Evolutionary conservation across 2,888 invertebrate genomes (phyloP), one percentile per base, ranked within the genome.

Genomic region (Endotricha flammealis): DNA sequence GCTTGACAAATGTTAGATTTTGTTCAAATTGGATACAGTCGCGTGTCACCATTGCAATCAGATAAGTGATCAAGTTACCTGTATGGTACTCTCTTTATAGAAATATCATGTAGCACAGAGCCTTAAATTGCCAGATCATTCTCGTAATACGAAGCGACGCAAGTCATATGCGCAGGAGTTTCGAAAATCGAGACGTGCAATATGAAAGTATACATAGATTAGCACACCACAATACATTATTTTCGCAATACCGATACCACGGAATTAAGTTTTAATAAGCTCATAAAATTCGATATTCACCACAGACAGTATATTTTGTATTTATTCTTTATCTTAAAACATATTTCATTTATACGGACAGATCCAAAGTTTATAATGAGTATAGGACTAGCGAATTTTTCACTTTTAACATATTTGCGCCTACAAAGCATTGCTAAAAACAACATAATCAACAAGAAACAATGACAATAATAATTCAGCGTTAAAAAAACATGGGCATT

Each of bases 231-330:
- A 53, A 50, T 54, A 57, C 50, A 56, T 53, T 42, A 55, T 43
- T 44, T 42, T 64, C 58, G 66, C 68, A 56, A 63, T 62, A 66
- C 64, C 65, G 53, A 64, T 59, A 71, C 72, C 73, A 73, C 64
- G 68, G 69, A 78, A 75, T 76, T 76, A 80, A 79, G 74, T 76
- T 74, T 76, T 76, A 79, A 79, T 86, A 86, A 86, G 85, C 85
- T 86, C 85, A 68, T 85, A 79, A 78, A 82, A 82, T 85, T 85
- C 83, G 85, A 81, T 85, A 80, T 75, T 75, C 74, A 83, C 83
- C 82, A 80, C 81, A 82, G 80, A 83, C 67, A 80, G 74, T 77
- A 78, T 68, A 67, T 65, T 70, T 74, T 75, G 60, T 46, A 48
- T 55, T n/a, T 57, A 59, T 54, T 53, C 49, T 60, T 70, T 71